phyloP scores from a whole-genome alignment of 2,888 invertebrate genomes.

The Anarsia innoxiella region DNA sequence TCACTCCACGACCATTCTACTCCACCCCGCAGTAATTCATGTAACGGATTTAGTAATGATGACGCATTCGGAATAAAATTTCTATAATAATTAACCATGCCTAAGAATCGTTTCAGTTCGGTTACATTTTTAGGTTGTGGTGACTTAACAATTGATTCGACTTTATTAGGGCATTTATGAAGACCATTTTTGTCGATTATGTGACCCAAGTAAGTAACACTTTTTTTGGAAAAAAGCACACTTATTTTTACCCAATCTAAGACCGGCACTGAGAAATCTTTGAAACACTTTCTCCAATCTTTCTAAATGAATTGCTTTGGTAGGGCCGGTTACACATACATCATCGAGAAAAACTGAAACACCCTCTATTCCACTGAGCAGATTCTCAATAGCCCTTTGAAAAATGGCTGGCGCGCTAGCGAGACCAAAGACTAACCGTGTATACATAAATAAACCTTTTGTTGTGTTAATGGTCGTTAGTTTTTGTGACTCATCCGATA shows the following conservation, averaged over 20 bases:
- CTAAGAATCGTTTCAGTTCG: conserved; percentile 8
- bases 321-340: conserved; percentile 10
- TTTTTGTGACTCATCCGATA: conserved; percentile 2
- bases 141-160: conserved; percentile 3
- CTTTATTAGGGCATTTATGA: background rate
- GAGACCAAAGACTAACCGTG: conserved; percentile 3
- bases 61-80: conserved; percentile 18
- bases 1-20: conserved; percentile 14
- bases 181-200: conserved; percentile 5
- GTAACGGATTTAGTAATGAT: conserved; percentile 15
- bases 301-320: conserved; percentile 5
- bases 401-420: conserved; percentile 6
- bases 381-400: conserved; percentile 7
- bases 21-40: conserved; percentile 14
- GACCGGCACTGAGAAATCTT: conserved; percentile 5
- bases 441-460: conserved; percentile 7
- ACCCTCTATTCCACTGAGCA: conserved; percentile 5
- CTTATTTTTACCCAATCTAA: conserved; percentile 6
- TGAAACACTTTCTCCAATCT: conserved; percentile 8
- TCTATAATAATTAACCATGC: conserved; percentile 9
- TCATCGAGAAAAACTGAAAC: conserved; percentile 9
- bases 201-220: conserved; percentile 7
- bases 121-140: conserved; percentile 7
- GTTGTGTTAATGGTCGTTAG: conserved; percentile 6
- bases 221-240: conserved; percentile 8